Conservation (phyloP, 2,113 vertebrate genomes). For the Phycodurus eques region DNA sequence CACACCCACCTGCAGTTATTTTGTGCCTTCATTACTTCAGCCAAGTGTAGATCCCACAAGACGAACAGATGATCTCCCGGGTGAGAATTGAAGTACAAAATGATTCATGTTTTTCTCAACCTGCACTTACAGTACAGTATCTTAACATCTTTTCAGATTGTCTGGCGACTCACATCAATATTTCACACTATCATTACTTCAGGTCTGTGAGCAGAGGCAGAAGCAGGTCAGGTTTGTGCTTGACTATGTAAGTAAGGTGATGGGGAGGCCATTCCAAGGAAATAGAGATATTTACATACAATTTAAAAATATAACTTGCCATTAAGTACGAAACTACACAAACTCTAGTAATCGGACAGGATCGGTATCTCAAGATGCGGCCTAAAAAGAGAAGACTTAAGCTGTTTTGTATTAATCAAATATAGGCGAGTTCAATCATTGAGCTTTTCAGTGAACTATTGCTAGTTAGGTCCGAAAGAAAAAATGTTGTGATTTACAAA, state of each 20-base stretch:
- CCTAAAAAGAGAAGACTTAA: no score
- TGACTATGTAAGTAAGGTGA: background rate
- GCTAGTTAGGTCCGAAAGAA: no score
- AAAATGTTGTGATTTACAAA: no score
- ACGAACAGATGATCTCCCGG: background rate
- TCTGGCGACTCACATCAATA: constrained; percentile 52
- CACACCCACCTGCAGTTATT: background rate
- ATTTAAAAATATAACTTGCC: background rate
- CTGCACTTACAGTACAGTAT: background rate
- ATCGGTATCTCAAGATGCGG: background rate
- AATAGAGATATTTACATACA: background rate
- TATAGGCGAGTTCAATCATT: no score
- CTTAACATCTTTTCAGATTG: constrained; percentile 11
- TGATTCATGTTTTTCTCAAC: background rate
- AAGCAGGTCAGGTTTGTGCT: constrained; percentile 14
- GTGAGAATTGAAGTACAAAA: background rate
- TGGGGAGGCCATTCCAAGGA: background rate
- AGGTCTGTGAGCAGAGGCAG: constrained; percentile 50
- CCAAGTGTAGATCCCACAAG: background rate
- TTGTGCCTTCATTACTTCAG: background rate
- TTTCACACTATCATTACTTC: constrained; percentile 60
- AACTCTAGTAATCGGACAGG: background rate
- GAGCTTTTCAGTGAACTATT: no score
- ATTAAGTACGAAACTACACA: background rate
- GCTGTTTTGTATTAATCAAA: no score